Conservation (phyloP, 2,797 vertebrate species). For the Aldrovandia affinis region DNA sequence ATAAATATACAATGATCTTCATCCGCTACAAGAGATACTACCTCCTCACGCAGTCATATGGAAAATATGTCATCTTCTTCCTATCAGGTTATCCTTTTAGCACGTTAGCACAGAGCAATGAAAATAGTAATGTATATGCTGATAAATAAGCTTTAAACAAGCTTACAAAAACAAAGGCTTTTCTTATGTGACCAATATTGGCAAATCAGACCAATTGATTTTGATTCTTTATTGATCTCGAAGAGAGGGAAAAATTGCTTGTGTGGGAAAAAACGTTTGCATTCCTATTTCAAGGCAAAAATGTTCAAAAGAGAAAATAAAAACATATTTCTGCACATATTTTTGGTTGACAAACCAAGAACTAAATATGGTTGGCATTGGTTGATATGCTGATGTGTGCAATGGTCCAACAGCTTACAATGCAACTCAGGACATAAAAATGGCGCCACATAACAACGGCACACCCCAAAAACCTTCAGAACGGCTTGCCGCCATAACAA, state of each 20-base stretch:
- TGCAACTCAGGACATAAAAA: background rate
- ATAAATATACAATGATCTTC: background rate
- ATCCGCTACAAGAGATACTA: background rate
- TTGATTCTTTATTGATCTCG: background rate
- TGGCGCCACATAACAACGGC: too few species aligned
- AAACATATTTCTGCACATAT: background rate
- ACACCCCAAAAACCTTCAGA: too few species aligned
- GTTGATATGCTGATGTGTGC: background rate
- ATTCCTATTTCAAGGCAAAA: background rate
- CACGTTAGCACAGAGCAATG: background rate
- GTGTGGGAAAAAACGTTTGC: background rate
- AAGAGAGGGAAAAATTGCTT: background rate
- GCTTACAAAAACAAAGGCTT: background rate
- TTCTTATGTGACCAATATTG: background rate
- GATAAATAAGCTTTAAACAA: background rate
- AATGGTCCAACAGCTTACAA: background rate
- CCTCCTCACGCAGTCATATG: background rate
- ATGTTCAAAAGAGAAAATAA: background rate
- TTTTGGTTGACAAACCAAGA: background rate
- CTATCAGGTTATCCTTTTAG: background rate
- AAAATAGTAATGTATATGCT: background rate
- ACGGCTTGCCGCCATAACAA: background rate
- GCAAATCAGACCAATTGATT: background rate
- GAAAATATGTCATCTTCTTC: background rate
- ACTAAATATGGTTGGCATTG: background rate